Conservation (phyloP, 2,797 vertebrate genomes). For the Apodemus agrarius region DNA sequence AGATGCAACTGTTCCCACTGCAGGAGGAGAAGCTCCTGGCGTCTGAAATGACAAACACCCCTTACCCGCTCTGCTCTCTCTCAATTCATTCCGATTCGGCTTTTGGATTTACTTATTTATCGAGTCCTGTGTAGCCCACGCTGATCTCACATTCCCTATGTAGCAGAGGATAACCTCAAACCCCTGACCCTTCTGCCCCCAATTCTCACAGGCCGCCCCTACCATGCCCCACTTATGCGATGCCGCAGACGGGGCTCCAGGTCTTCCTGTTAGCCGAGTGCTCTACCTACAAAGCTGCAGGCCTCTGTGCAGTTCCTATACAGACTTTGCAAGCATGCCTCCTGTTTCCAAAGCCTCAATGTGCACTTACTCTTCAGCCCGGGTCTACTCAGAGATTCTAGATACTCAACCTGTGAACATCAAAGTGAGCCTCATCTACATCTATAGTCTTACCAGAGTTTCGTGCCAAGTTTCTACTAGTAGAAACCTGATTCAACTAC, state of each 20-base stretch:
- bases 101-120: not conserved
- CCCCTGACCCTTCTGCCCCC: not conserved
- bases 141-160: not conserved
- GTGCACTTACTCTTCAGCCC: not conserved
- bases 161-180: not conserved
- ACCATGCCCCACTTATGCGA: no score
- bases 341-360: not conserved
- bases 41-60: slow-evolving; percentile 56
- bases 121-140: not conserved
- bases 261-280: not conserved
- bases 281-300: not conserved
- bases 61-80: slow-evolving; percentile 37
- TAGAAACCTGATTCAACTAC: slow-evolving; percentile 4
- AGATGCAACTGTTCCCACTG: slow-evolving; percentile 56
- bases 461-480: slow-evolving; percentile 25
- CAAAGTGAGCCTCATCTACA: not conserved
- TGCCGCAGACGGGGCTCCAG: not conserved
- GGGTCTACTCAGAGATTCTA: not conserved
- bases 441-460: not conserved
- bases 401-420: not conserved
- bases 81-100: slow-evolving; percentile 9
- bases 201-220: not conserved
- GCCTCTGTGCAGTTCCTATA: not conserved
- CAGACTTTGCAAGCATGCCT: slow-evolving; percentile 2
- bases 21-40: slow-evolving; percentile 42